A percentile compares a stretch with the other conserved stretches of the same genome.
Evolutionary conservation across 2,888 invertebrate genomes (phyloP).

Genomic region (Hipparchia sbordonii): DNA sequence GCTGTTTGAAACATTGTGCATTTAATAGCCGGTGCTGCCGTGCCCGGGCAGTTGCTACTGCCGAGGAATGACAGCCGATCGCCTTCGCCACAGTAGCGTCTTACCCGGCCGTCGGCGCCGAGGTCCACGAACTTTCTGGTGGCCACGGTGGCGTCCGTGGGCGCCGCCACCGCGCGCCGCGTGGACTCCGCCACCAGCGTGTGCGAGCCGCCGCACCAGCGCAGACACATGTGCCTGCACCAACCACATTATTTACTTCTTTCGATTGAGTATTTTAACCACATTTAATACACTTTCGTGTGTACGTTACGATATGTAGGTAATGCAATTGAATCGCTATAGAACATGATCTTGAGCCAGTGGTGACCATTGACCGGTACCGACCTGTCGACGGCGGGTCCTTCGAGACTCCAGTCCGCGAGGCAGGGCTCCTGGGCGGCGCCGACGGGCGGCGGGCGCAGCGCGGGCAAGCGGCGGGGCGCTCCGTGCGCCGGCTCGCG

Average conservation of each 20-base stretch:
- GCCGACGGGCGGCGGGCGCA: conserved; percentile 43
- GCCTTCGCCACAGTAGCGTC: not conserved
- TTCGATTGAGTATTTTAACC: too few relatives aligned
- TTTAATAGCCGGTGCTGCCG: too few relatives aligned
- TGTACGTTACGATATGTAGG: too few relatives aligned
- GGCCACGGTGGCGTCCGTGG: conserved; percentile 33
- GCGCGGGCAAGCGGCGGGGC: conserved; percentile 53
- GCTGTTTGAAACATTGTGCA: too few relatives aligned
- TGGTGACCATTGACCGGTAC: not conserved
- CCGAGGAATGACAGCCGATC: too few relatives aligned
- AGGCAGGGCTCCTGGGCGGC: conserved; percentile 40
- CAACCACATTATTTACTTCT: not conserved
- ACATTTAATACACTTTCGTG: too few relatives aligned
- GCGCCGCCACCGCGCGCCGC: conserved; percentile 43
- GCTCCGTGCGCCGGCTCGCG: conserved; percentile 40
- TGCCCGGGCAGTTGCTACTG: too few relatives aligned
- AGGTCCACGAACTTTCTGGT: conserved; percentile 50
- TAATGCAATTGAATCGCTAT: too few relatives aligned
- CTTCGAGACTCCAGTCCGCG: conserved; percentile 33
- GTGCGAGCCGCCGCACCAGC: conserved; percentile 69
- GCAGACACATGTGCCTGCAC: conserved; percentile 56
- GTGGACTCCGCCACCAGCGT: conserved; percentile 51
- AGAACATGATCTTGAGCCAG: too few relatives aligned
- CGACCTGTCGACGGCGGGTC: conserved; percentile 34
- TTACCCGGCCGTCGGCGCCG: conserved; percentile 64